Conservation (phyloP, 2,113 vertebrate genomes). For the Sterrhoptilus dennistouni region DNA sequence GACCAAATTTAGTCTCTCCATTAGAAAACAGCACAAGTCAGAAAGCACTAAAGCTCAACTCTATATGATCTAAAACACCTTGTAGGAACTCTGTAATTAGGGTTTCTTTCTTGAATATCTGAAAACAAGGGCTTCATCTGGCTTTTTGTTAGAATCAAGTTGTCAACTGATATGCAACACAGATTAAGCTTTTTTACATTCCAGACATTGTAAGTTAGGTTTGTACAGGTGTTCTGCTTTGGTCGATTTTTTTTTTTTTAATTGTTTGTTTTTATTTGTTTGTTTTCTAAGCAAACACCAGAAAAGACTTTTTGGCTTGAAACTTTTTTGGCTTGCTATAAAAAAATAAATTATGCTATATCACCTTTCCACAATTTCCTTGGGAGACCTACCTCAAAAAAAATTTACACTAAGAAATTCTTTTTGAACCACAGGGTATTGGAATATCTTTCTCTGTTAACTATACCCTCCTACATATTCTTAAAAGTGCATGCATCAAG, state of each 20-base stretch:
- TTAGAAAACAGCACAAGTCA: background rate
- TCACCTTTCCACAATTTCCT: background rate
- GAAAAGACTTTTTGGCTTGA: background rate
- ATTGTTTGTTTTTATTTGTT: no score
- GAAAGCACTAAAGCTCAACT: background rate
- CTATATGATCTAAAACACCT: background rate
- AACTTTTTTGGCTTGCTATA: rapidly evolving
- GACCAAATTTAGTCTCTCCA: background rate
- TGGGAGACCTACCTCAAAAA: background rate
- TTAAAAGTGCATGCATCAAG: background rate
- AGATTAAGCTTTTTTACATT: background rate
- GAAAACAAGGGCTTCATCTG: background rate
- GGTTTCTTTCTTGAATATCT: background rate
- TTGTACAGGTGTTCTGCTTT: background rate
- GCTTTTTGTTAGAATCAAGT: background rate
- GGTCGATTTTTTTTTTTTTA: background rate
- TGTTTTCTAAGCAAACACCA: background rate
- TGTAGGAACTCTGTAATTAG: background rate
- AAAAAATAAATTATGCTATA: background rate
- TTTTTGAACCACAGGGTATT: background rate
- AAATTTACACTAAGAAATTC: background rate
- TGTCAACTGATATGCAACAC: background rate
- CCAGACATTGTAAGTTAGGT: background rate
- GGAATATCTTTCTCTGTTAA: background rate
- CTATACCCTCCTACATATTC: background rate